Evolutionary conservation across 2,888 invertebrate species (phyloP), one percentile per base, ranked within the genome.

Genomic region (Philonicus albiceps): DNA sequence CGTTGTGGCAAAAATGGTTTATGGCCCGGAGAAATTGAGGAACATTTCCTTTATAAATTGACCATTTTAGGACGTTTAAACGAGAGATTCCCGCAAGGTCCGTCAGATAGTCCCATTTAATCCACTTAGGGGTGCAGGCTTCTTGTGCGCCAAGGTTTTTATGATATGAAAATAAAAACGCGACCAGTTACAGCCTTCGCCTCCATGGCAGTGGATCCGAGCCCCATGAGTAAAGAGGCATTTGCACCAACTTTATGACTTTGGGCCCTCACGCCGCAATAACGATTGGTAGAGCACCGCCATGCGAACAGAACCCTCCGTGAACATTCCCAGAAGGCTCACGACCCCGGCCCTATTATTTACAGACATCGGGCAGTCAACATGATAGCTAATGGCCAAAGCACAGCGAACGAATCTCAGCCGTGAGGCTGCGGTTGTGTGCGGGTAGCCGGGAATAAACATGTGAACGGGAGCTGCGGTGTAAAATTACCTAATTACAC

Each of bases 401-500:
- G 81, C 81, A 34, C 37, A 37, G 81, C 7, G 64, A 16, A 30
- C 55, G 81, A 81, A 81, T 81, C 81, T 81, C 81, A 64, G 64
- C 49, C 19, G 55, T 34, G 34, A 8, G 40, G 31, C 55, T 81
- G 31, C 55, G 81, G 81, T 64, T 34, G 34, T 81, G 34, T 55
- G 37, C 30, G 31, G 34, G 55, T 37, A 19, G 19, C 80, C 34
- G 72, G 53, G 84, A 43, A 40, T 72, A 53, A 73, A 73, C 86
- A 87, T 87, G 87, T 87, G 86, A 87, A 85, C 87, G 80, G 85
- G 64, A 87, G 86, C 86, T 88, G 87, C 86, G 86, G 87, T 87
- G 87, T 88, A 88, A 88, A 88, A 87, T 88, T 88, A 88, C 87
- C 87, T 88, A 88, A 88, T 87, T 88, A 88, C 78, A 84, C 55